A percentile compares a stretch with the other conserved stretches of the same genome.
These are phyloP conservation scores for Oryzias sinensis DNA, from an alignment of 2,797 vertebrate genomes.

Conservation along the genomic window DNA sequence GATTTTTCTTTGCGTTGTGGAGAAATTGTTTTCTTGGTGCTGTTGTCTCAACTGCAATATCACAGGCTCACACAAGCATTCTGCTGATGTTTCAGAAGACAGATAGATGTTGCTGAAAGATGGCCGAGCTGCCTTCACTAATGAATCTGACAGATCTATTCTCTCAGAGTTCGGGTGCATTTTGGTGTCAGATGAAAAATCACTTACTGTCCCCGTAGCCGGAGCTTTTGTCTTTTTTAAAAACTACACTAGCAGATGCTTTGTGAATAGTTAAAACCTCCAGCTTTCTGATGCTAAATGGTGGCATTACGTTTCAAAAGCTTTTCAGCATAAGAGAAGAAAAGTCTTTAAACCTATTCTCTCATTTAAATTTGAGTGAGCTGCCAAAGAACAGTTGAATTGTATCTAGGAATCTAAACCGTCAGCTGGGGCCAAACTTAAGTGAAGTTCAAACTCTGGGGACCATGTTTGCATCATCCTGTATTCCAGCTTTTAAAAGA, in stretches of 20 bases:
- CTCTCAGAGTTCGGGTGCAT: conserved; percentile 9
- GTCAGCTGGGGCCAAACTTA: conserved; percentile 43
- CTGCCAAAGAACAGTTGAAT: conserved; percentile 34
- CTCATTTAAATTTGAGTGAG: conserved; percentile 39
- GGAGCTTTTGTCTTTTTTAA: conserved; percentile 23
- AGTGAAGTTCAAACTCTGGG: conserved; percentile 45
- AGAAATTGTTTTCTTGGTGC: too few species aligned
- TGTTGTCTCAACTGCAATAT: too few species aligned
- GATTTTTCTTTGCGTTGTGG: too few species aligned
- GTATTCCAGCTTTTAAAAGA: conserved; percentile 29
- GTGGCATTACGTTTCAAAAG: conserved; percentile 53
- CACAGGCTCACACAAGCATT: conserved; percentile 4
- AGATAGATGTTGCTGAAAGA: conserved; percentile 24
- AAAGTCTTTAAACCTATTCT: conserved; percentile 48
- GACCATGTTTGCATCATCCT: conserved; percentile 36
- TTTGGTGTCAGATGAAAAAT: conserved; percentile 5
- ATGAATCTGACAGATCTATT: conserved; percentile 27
- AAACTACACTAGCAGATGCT: conserved; percentile 31
- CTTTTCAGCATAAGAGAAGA: conserved; percentile 32
- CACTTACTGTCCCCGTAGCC: conserved; percentile 2
- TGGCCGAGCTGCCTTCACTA: conserved; percentile 37
- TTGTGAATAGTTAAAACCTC: conserved; percentile 48
- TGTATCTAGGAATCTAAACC: conserved; percentile 41
- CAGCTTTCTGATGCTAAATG: conserved; percentile 45
- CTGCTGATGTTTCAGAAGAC: conserved; percentile 12